A percentile compares a stretch with the other conserved stretches of the same genome.
These are phyloP conservation scores for Chelonus formosanus DNA, from an alignment of 2,888 invertebrate species.

Conservation along the genomic window DNA sequence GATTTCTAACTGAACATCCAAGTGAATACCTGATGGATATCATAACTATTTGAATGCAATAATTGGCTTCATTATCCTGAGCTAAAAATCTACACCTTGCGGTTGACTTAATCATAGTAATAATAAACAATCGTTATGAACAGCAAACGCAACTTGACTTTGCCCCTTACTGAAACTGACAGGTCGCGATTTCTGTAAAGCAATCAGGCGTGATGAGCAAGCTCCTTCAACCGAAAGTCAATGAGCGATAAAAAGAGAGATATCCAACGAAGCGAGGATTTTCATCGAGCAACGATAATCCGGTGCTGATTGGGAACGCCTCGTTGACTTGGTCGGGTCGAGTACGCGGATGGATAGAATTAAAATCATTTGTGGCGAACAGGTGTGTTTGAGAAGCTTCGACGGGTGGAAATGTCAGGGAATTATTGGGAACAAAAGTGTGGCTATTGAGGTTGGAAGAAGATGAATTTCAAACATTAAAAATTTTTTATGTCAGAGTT, in stretches of 20 bases:
- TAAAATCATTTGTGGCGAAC: slow-evolving; percentile 32
- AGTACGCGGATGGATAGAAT: slow-evolving; percentile 22
- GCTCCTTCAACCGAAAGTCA: slow-evolving; percentile 35
- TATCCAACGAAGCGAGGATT: slow-evolving; percentile 24
- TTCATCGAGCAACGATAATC: slow-evolving; percentile 32
- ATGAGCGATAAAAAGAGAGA: slow-evolving; percentile 28
- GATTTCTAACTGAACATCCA: background rate
- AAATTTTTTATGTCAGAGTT: too few relatives aligned
- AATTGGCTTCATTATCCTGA: too few relatives aligned
- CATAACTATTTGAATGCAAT: too few relatives aligned
- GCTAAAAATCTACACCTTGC: background rate
- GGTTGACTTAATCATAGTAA: slow-evolving; percentile 10
- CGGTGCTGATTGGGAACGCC: slow-evolving; percentile 35
- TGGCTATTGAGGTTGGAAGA: slow-evolving; percentile 1
- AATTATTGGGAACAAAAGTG: slow-evolving; percentile 23
- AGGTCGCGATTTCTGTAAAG: slow-evolving; percentile 31
- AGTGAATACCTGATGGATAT: background rate
- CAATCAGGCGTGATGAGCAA: slow-evolving; percentile 28
- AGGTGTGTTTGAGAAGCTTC: slow-evolving; percentile 23
- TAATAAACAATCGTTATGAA: slow-evolving; percentile 22
- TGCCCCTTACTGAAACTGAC: slow-evolving; percentile 26
- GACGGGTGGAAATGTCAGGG: slow-evolving; percentile 21
- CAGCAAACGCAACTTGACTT: slow-evolving; percentile 17
- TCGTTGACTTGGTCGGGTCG: slow-evolving; percentile 28
- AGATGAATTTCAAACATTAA: background rate